Percentiles rank a stretch among this genome's conserved stretches.
Evolutionary conservation across 2,797 vertebrate genomes (phyloP).

Genomic region (Thamnophis elegans): DNA sequence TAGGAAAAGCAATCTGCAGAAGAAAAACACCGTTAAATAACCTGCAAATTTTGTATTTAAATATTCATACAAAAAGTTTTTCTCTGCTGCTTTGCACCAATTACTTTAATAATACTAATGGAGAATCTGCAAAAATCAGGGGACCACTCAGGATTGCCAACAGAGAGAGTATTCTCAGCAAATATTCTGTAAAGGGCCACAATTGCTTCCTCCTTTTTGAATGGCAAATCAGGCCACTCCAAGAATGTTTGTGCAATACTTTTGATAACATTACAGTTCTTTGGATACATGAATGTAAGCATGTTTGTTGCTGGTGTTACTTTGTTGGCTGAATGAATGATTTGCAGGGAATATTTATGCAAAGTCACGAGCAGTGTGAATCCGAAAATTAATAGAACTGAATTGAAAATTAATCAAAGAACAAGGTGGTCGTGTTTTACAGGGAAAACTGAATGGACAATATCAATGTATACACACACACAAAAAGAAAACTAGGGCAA

Average conservation of each 20-base stretch:
- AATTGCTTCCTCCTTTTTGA: not conserved
- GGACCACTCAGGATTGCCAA: not conserved
- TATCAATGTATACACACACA: not conserved
- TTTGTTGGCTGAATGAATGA: not conserved
- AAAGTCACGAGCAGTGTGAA: not conserved
- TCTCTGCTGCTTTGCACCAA: not conserved
- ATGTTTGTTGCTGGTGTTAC: not conserved
- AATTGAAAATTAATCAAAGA: not conserved
- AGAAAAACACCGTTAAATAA: slow-evolving; percentile 54
- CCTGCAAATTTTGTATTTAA: slow-evolving; percentile 45
- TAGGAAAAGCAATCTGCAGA: slow-evolving; percentile 94
- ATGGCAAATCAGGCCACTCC: not conserved
- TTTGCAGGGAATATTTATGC: not conserved
- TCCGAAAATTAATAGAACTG: not conserved
- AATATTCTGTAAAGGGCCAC: not conserved
- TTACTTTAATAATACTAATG: not conserved
- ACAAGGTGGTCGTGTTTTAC: not conserved
- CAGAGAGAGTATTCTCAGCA: not conserved
- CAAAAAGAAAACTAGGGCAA: not conserved
- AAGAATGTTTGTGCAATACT: not conserved
- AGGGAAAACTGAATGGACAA: not conserved
- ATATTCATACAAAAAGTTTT: not conserved
- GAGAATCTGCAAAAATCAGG: not conserved
- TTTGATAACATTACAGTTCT: not conserved
- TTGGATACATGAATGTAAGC: not conserved